Percentiles rank a stretch among this genome's conserved stretches.
Conservation (phyloP, 2,888 invertebrate species). For the Harpagoxenus sublaevis region DNA sequence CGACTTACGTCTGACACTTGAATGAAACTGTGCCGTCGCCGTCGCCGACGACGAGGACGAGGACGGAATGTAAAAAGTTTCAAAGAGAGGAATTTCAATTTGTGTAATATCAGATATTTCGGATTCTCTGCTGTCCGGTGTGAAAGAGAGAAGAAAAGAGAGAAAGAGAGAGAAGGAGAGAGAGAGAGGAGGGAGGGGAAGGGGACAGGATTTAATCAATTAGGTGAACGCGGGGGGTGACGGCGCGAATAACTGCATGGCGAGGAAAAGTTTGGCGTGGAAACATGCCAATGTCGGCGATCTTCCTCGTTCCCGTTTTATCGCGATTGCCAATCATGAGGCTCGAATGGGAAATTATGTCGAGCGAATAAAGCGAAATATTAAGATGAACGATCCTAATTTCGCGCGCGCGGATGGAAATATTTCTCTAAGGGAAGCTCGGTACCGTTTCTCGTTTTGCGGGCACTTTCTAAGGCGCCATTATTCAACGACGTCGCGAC, state of each 20-base stretch:
- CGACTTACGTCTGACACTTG: conserved; percentile 50
- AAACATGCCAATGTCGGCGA: conserved; percentile 63
- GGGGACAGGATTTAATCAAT: conserved; percentile 69
- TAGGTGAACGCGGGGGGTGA: conserved; percentile 58
- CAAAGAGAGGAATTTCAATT: conserved; percentile 73
- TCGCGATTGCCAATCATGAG: conserved; percentile 58
- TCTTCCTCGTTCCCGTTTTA: conserved; percentile 21
- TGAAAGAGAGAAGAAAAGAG: conserved; percentile 3
- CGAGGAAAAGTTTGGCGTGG: conserved; percentile 64
- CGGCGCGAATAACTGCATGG: conserved; percentile 50
- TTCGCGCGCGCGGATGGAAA: background rate
- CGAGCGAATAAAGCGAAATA: conserved; percentile 41
- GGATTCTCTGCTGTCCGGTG: conserved; percentile 60
- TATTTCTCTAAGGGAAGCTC: conserved; percentile 21
- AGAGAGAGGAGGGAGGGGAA: background rate
- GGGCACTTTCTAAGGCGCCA: conserved; percentile 6
- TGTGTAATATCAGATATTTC: conserved; percentile 74
- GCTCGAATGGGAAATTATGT: conserved; percentile 47
- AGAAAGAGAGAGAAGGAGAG: too few relatives aligned
- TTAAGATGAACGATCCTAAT: conserved; percentile 42
- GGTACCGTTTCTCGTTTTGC: conserved; percentile 9
- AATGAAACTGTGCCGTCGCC: conserved; percentile 33
- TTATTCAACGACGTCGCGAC: conserved; percentile 21
- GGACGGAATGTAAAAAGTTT: conserved; percentile 65
- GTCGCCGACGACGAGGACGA: conserved; percentile 5